Conservation (phyloP, 2,888 invertebrate species). For the Onchidella celtica region DNA sequence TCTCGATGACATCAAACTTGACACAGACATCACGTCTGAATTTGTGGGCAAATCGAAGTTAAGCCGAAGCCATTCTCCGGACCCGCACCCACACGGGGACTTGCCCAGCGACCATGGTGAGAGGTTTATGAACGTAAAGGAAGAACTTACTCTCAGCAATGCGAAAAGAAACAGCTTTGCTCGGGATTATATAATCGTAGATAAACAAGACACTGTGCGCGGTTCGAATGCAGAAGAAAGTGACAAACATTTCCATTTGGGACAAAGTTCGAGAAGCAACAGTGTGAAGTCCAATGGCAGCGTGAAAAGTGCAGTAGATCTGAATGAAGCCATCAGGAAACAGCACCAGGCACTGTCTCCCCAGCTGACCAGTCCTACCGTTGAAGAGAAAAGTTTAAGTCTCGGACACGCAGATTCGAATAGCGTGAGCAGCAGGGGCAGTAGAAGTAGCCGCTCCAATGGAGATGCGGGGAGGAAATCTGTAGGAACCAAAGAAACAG, state of each 20-base stretch:
- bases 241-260: constrained; percentile 3
- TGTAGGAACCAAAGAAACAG: neutral
- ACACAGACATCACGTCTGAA: constrained; percentile 26
- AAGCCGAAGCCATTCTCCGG: neutral
- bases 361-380: neutral
- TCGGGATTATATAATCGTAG: neutral
- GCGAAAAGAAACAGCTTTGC: neutral
- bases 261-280: neutral
- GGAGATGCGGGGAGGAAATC: neutral
- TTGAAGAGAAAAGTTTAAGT: neutral
- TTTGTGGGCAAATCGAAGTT: constrained; percentile 4
- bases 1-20: constrained; percentile 46
- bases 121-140: neutral
- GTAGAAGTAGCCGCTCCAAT: neutral
- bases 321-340: neutral
- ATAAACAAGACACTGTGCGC: neutral
- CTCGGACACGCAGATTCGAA: neutral
- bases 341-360: constrained; percentile 3
- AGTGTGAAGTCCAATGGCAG: neutral
- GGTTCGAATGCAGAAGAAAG: neutral
- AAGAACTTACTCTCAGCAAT: neutral
- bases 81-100: neutral
- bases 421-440: neutral
- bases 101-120: neutral
- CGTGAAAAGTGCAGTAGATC: neutral